Base-by-base conservation (phyloP, 2,797 vertebrate species). In the Dipus sagitta region DNA sequence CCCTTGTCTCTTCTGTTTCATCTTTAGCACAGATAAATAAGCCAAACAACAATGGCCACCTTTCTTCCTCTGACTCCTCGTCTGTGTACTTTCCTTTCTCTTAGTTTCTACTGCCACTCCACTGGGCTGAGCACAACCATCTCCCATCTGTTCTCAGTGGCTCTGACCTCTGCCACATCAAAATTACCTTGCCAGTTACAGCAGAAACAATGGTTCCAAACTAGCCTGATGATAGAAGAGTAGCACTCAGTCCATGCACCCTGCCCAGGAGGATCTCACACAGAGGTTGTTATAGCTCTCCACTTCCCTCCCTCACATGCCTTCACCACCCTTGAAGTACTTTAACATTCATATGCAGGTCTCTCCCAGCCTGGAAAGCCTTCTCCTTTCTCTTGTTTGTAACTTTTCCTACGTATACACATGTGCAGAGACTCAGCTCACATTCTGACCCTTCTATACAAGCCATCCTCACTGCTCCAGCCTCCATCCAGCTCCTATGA, bases 21-120 rank as follows among this genome's bases (percentile, higher is more conserved):
- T 64, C 65, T 93, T 93, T 17, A 38, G 14, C 30, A 76, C n/a
- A 87, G 21, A 77, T 71, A 91, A 77, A 77, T 71, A 91, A 77
- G 23, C 72, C 64, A 86, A 64, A 62, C 20, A 64, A 21, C 54
- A 64, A 82, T 85, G 42, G 34, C 42, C 20, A 65, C 7, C 9
- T 10, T 72, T 75, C 54, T 76, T 88, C 42, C 42, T 54, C 32
- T 60, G 30, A 77, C 78, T 34, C 24, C 14, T 85, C 15, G 71
- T 86, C 62, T 86, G 65, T 74, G 7, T 12, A 75, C 20, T 28
- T 90, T 42, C 9, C 65, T 89, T 24, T 60, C 72, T 88, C 62
- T 74, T 17, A 3, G 0, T 65, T 75, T 34, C 62, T 60, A 17
- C 3, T 7, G 14, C 30, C 10, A 42, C 6, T 28, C 18, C 4